These are phyloP conservation scores for Mus minutoides DNA, from an alignment of 2,797 vertebrate genomes.

Conservation along the genomic window DNA sequence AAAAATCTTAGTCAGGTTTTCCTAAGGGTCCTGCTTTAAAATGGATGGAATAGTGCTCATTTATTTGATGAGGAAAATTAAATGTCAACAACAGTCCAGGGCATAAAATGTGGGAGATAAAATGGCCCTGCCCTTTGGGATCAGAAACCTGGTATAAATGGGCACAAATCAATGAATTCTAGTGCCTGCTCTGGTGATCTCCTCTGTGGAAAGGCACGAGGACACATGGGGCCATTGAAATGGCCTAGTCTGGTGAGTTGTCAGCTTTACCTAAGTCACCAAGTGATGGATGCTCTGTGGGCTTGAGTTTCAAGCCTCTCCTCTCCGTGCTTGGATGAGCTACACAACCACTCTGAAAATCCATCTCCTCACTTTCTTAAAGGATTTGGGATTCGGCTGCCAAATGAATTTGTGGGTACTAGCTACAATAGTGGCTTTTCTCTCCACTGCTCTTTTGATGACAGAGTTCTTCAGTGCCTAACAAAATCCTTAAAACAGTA, in stretches of 20 bases:
- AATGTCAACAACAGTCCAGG: not conserved
- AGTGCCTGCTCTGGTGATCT: not conserved
- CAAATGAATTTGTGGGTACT: not conserved
- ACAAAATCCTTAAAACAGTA: not conserved
- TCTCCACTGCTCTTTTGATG: not conserved
- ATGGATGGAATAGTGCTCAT: not conserved
- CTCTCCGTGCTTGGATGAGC: not conserved
- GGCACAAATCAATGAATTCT: not conserved
- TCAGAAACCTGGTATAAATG: not conserved
- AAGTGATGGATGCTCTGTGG: not conserved
- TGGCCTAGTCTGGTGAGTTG: not conserved
- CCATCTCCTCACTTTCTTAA: slow-evolving; percentile 15
- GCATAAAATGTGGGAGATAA: slow-evolving; percentile 2
- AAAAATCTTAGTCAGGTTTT: not conserved
- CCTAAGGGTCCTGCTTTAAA: not conserved
- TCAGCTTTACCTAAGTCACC: not conserved
- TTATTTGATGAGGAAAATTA: slow-evolving; percentile 23
- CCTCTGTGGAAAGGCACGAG: not conserved
- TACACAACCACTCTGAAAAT: not conserved
- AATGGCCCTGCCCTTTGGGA: not conserved
- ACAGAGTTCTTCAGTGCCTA: slow-evolving; percentile 1
- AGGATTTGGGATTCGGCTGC: not conserved
- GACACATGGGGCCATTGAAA: not conserved
- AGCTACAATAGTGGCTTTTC: not conserved
- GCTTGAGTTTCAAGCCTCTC: not conserved